A percentile compares a stretch with the other conserved stretches of the same genome.
These are phyloP conservation scores for Phasia obesa DNA, from an alignment of 2,888 invertebrate species.

Conservation along the genomic window DNA sequence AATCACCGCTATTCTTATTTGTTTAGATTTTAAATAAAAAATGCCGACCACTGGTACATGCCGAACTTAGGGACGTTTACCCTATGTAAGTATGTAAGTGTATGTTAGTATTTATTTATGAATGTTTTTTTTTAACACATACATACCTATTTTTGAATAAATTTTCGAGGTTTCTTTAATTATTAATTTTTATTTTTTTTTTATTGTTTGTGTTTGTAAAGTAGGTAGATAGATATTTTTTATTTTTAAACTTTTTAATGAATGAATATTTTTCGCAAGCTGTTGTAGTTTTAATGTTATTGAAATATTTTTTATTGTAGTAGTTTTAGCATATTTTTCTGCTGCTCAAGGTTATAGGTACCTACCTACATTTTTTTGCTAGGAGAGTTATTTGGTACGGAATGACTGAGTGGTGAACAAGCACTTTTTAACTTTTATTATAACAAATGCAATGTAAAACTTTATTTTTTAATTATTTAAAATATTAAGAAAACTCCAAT, in stretches of 20 bases:
- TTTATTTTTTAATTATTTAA: background rate
- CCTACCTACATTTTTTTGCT: constrained; percentile 22
- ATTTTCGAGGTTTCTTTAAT: too few species aligned
- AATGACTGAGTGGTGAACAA: constrained; percentile 25
- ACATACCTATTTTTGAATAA: too few species aligned
- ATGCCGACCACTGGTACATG: too few species aligned
- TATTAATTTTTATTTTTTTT: background rate
- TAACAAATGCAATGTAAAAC: background rate
- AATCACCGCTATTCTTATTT: too few species aligned
- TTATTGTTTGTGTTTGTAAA: background rate
- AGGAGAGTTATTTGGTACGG: constrained; percentile 13
- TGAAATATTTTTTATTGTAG: background rate
- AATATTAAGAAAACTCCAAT: constrained; percentile 45
- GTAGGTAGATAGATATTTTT: too few species aligned
- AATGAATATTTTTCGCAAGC: constrained; percentile 58
- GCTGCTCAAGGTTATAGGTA: constrained; percentile 59
- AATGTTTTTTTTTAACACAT: too few species aligned
- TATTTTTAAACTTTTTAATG: constrained; percentile 55
- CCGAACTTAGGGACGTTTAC: too few species aligned
- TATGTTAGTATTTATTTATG: too few species aligned
- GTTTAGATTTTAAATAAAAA: too few species aligned
- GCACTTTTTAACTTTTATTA: background rate
- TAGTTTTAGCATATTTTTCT: constrained; percentile 24
- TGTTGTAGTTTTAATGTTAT: constrained; percentile 25
- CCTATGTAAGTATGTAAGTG: too few species aligned